Conservation (phyloP, 2,797 vertebrate genomes). For the Picus viridis region DNA sequence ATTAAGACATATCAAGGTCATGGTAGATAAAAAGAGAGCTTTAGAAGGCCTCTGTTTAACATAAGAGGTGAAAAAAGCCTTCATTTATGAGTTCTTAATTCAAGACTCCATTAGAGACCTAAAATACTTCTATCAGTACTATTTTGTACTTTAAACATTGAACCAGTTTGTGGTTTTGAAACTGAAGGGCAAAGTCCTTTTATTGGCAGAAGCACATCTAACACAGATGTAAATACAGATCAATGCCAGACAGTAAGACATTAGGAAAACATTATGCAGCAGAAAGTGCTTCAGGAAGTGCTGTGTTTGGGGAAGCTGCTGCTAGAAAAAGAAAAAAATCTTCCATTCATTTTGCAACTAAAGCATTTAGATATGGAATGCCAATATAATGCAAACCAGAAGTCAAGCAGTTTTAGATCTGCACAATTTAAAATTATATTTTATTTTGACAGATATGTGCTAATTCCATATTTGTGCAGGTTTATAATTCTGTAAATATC, state of each 20-base stretch:
- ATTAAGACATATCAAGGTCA: slow-evolving; percentile 25
- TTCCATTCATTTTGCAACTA: not conserved
- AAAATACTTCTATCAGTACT: not conserved
- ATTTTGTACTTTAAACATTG: not conserved
- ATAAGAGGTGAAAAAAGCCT: slow-evolving; percentile 6
- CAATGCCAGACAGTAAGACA: not conserved
- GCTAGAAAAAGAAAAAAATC: not conserved
- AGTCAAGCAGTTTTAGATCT: not conserved
- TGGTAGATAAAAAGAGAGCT: not conserved
- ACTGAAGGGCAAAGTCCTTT: not conserved
- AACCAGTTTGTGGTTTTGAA: not conserved
- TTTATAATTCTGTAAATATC: not conserved
- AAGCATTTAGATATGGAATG: not conserved
- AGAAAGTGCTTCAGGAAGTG: not conserved
- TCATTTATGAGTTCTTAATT: slow-evolving; percentile 42
- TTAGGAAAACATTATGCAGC: not conserved
- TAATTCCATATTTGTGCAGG: not conserved
- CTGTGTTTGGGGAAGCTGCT: not conserved
- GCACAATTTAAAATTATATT: no score
- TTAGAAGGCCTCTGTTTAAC: not conserved
- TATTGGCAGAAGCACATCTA: not conserved
- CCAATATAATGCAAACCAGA: not conserved
- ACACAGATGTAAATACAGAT: not conserved
- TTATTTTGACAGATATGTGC: no score
- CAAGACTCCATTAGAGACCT: slow-evolving; percentile 3